Evolutionary conservation across 2,797 vertebrate genomes (phyloP), one percentile per base, ranked within the genome.

Genomic region (Geotrypetes seraphini): DNA sequence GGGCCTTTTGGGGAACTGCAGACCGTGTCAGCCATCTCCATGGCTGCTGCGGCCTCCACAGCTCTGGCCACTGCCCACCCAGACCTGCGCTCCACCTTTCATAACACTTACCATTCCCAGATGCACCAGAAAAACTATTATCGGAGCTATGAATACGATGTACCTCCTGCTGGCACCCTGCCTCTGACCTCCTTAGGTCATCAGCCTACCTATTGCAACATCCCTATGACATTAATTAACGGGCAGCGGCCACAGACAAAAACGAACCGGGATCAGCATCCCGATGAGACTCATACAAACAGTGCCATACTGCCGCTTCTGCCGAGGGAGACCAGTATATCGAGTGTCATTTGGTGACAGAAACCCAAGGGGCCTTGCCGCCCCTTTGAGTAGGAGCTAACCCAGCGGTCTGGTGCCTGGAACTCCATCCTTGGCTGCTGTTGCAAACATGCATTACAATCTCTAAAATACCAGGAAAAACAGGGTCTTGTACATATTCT

Each of bases 141-240:
- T 75, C 86, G 92, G 81, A 96, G 89, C 84, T 97, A 96, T 14
- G 92, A 97, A 65, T 98, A 91, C 12, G 92, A 97, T 30, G 77
- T 88, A 81, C 86, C 87, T 85, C 87, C 89, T 7, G 81, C 91
- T 3, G 93, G 91, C 63, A 92, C 92, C 69, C 85, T 98, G 81
- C 95, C 94, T 4, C 84, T 95, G 54, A 90, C 89, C 59, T 90
- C 92, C 57, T 85, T 94, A 79, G 92, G 91, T 60, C 91, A 90
- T 84, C 95, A 97, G 80, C 94, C 97, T 85, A 98, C 96, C 83
- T 99, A 99, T 84, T 99, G 96, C 87, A 99, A 99, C 91, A 96
- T 99, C 89, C 96, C 96, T 33, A 93, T 99, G 58, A 97, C 94
- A 66, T 89, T 98, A 60, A 93, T 97, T 72, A 99, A 99, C 0